A percentile compares a stretch with the other conserved stretches of the same genome.
Conservation (phyloP, 92 coral and sea anemone species). For the Umimayanthus chanpuru region DNA sequence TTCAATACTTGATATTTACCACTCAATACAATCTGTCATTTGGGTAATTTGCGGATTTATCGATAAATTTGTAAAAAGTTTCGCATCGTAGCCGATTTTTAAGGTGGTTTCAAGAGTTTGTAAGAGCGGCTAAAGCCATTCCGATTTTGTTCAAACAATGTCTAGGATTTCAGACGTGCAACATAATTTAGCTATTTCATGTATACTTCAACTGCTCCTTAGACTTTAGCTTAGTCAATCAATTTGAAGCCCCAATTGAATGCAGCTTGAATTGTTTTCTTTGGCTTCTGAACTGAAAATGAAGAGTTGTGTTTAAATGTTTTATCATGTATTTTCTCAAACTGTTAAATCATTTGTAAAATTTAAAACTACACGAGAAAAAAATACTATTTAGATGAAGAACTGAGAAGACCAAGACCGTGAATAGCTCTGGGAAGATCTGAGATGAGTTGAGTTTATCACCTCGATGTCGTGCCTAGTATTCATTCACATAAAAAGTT, state of each 20-base stretch:
- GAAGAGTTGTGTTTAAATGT: background rate
- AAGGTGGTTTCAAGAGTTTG: background rate
- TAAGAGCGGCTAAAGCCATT: background rate
- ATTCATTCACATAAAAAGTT: no score
- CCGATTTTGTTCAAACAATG: background rate
- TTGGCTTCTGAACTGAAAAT: no score
- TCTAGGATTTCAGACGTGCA: background rate
- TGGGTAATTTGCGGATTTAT: slow-evolving; percentile 1
- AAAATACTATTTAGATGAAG: no score
- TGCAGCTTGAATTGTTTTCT: background rate
- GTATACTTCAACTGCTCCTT: background rate
- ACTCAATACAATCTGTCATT: background rate
- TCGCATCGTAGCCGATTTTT: background rate
- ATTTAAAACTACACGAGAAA: no score
- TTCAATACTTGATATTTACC: background rate
- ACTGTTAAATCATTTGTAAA: no score
- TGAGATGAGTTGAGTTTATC: background rate
- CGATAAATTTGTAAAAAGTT: background rate
- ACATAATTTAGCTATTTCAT: background rate
- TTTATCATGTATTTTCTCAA: no score
- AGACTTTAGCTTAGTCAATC: background rate
- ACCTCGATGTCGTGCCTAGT: background rate
- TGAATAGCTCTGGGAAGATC: background rate
- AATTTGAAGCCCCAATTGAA: background rate
- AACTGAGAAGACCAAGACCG: no score